Evolutionary conservation across 2,888 invertebrate species (phyloP).

Genomic region (Agrotis clavis): DNA sequence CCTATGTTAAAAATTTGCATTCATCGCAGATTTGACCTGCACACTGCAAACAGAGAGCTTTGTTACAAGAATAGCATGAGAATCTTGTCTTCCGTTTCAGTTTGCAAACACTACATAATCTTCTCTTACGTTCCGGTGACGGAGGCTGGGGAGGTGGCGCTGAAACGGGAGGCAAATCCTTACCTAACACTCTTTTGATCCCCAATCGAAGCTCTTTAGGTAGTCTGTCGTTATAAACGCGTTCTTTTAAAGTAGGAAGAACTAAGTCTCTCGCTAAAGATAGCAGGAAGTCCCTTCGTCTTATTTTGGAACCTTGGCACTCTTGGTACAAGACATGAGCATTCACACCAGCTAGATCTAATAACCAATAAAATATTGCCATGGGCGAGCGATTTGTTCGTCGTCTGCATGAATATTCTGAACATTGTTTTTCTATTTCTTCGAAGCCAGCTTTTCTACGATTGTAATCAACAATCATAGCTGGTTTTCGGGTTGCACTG

Average conservation of each 20-base stretch:
- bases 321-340: slow-evolving; percentile 23
- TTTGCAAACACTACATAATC: slow-evolving; percentile 3
- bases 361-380: slow-evolving; percentile 24
- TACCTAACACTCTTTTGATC: slow-evolving; percentile 7
- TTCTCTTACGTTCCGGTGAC: not conserved
- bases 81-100: slow-evolving; percentile 18
- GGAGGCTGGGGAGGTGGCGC: not conserved
- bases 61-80: slow-evolving; percentile 9
- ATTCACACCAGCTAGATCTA: slow-evolving; percentile 18
- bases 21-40: slow-evolving; percentile 20
- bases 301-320: slow-evolving; percentile 15
- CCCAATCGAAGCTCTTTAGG: slow-evolving; percentile 23
- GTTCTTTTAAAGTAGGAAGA: slow-evolving; percentile 16
- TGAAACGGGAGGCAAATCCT: slow-evolving; percentile 11
- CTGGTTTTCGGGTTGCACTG: slow-evolving; percentile 4
- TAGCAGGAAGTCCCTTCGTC: slow-evolving; percentile 11
- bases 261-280: slow-evolving; percentile 21
- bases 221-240: slow-evolving; percentile 5
- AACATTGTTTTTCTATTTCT: slow-evolving; percentile 21
- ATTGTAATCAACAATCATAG: slow-evolving; percentile 11
- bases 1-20: not conserved
- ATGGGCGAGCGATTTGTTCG: slow-evolving; percentile 15
- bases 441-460: slow-evolving; percentile 2
- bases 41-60: slow-evolving; percentile 21
- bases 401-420: slow-evolving; percentile 17